A percentile compares a stretch with the other conserved stretches of the same genome.
Conservation (phyloP, 2,113 vertebrate species). For the Dicaeum eximium region DNA sequence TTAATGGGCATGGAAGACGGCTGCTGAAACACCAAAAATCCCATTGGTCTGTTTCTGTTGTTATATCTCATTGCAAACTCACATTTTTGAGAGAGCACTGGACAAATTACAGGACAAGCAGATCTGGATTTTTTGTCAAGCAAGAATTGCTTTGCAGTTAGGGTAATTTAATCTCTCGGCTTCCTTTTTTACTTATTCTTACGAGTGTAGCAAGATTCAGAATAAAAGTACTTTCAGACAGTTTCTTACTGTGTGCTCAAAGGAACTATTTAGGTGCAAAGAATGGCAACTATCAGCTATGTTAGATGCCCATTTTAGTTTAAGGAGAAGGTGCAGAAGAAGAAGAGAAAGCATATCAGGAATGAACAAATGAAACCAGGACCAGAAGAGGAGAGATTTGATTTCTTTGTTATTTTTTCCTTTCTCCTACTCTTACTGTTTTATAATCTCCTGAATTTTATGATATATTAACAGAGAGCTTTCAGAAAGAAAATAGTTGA, state of each 20-base stretch:
- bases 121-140: neutral
- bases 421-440: neutral
- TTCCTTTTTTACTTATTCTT: neutral
- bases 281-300: neutral
- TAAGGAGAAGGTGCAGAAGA: neutral
- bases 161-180: neutral
- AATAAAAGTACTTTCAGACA: neutral
- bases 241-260: neutral
- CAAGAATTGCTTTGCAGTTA: neutral
- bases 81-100: neutral
- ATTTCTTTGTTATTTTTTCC: neutral
- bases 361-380: neutral
- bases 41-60: neutral
- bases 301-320: neutral
- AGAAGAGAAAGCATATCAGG: neutral
- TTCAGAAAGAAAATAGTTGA: neutral
- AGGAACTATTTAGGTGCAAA: neutral
- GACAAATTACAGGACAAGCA: neutral
- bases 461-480: neutral
- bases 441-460: neutral
- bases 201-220: neutral
- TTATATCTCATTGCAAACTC: neutral
- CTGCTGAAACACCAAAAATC: neutral
- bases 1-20: neutral
- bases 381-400: neutral